phyloP scores from a whole-genome alignment of 2,113 vertebrate species.

The Brachypodius melanocephalos region DNA sequence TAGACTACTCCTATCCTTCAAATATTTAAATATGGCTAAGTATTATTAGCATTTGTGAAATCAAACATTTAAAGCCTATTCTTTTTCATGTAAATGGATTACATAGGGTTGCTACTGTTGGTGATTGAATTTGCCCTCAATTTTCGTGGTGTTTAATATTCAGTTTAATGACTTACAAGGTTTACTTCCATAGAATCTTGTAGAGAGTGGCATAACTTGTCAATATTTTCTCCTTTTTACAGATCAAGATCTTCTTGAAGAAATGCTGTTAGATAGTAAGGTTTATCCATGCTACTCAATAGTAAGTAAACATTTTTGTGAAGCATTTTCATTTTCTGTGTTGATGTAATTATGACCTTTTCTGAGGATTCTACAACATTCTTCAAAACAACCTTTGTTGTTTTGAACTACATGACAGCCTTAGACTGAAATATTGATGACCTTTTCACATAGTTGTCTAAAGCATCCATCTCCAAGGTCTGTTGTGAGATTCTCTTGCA shows the following conservation, averaged over 20 bases:
- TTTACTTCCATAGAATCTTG: background rate
- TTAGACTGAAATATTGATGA: background rate
- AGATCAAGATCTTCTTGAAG: constrained; percentile 93
- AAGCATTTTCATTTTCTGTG: background rate
- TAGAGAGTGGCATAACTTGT: background rate
- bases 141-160: background rate
- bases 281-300: constrained; percentile 76
- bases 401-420: background rate
- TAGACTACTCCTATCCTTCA: background rate
- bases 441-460: background rate
- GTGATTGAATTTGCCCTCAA: background rate
- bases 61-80: background rate
- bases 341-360: background rate
- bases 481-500: background rate
- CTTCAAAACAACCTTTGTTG: background rate
- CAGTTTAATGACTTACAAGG: background rate
- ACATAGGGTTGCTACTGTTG: background rate
- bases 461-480: background rate
- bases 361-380: background rate
- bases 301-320: constrained; percentile 75
- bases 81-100: background rate
- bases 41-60: background rate
- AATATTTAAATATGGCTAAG: background rate
- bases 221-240: constrained; percentile 40
- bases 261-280: constrained; percentile 83